These are phyloP conservation scores for Tricholauxania praeusta DNA, from an alignment of 2,888 invertebrate genomes.

Conservation along the genomic window DNA sequence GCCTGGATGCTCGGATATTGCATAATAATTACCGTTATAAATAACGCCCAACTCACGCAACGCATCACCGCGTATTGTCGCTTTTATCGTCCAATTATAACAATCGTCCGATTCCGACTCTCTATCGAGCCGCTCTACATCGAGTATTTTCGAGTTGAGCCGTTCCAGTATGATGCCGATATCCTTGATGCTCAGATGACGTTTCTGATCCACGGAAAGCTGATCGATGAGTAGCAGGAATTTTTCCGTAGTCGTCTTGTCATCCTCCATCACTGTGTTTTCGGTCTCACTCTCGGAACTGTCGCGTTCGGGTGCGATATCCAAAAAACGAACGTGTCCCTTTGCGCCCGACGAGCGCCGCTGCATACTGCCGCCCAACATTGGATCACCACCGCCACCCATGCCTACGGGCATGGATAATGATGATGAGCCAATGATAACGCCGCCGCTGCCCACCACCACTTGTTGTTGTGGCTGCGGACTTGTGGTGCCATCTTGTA, in stretches of 20 bases:
- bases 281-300: conserved; percentile 94
- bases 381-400: conserved; percentile 68
- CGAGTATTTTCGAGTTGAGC: conserved; percentile 91
- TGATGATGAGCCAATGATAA: conserved; percentile 39
- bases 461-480: conserved; percentile 72
- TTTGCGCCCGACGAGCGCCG: conserved; percentile 72
- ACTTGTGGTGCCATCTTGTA: conserved; percentile 81
- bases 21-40: conserved; percentile 95
- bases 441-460: conserved; percentile 39
- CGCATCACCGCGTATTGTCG: conserved; percentile 92
- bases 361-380: conserved; percentile 64
- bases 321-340: conserved; percentile 88
- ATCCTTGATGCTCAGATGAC: conserved; percentile 93
- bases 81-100: conserved; percentile 97
- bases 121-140: conserved; percentile 91
- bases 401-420: conserved; percentile 66
- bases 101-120: conserved; percentile 94
- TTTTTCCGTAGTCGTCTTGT: conserved; percentile 79
- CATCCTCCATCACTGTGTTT: conserved; percentile 93
- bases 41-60: conserved; percentile 92
- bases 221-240: conserved; percentile 94
- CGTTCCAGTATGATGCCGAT: conserved; percentile 94
- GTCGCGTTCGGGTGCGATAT: conserved; percentile 82
- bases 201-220: conserved; percentile 91
- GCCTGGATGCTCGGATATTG: conserved; percentile 94